A percentile compares a stretch with the other conserved stretches of the same genome.
These are phyloP conservation scores for Anagrus nilaparvatae DNA, from an alignment of 1,140 invertebrate species.

Conservation along the genomic window DNA sequence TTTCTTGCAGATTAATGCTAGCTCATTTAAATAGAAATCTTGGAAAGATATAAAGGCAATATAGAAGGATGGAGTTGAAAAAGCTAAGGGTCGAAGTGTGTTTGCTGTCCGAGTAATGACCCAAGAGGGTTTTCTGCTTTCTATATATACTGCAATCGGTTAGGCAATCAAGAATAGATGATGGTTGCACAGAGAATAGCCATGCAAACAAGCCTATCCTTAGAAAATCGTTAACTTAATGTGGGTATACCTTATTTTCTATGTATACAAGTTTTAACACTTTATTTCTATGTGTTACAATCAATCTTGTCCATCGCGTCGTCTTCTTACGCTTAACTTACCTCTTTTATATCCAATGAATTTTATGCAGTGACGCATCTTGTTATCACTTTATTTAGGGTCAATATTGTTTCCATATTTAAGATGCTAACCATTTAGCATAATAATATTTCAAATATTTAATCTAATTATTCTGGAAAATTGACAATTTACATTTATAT, in stretches of 20 bases:
- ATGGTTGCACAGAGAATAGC: slow-evolving; percentile 34
- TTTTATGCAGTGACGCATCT: slow-evolving; percentile 13
- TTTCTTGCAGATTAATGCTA: slow-evolving; percentile 37
- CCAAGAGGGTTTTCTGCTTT: slow-evolving; percentile 33
- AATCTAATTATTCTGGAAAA: too few relatives aligned
- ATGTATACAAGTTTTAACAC: too few relatives aligned
- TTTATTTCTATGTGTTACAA: slow-evolving; percentile 5
- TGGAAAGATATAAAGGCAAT: slow-evolving; percentile 23
- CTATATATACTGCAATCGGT: too few relatives aligned
- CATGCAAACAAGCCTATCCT: slow-evolving; percentile 39
- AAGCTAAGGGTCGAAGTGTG: slow-evolving; percentile 39
- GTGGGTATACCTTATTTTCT: background rate
- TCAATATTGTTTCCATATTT: too few relatives aligned
- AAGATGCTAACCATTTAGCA: too few relatives aligned
- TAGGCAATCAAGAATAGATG: slow-evolving; percentile 29
- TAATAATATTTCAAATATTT: too few relatives aligned
- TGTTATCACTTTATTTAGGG: too few relatives aligned
- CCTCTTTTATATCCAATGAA: background rate
- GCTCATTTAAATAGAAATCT: slow-evolving; percentile 46
- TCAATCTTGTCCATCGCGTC: slow-evolving; percentile 7
- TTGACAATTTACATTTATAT: too few relatives aligned
- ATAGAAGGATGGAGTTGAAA: slow-evolving; percentile 20
- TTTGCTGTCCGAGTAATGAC: slow-evolving; percentile 44
- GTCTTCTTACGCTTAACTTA: background rate
- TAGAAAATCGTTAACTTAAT: slow-evolving; percentile 19